Evolutionary conservation across 2,113 vertebrate species (phyloP).

Genomic region (Sturnus vulgaris): DNA sequence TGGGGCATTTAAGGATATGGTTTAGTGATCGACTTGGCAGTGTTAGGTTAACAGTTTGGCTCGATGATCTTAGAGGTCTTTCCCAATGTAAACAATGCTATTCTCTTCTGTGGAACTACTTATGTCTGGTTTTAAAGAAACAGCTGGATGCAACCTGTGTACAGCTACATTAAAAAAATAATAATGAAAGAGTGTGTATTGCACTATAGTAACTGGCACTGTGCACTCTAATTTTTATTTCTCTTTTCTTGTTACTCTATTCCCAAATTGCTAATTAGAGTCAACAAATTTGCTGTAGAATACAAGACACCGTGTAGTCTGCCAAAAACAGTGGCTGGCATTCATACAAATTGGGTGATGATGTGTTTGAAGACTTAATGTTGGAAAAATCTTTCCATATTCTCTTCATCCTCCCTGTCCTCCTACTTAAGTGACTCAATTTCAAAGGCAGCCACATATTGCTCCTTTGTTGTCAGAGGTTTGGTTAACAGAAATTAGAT

Average conservation of each 20-base stretch:
- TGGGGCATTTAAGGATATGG: background rate
- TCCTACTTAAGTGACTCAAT: background rate
- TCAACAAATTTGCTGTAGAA: slow-evolving; percentile 24
- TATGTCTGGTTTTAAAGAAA: background rate
- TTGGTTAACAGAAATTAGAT: background rate
- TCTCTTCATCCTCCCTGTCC: background rate
- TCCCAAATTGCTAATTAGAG: slow-evolving; percentile 41
- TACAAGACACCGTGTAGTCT: background rate
- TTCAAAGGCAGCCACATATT: background rate
- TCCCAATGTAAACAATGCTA: background rate
- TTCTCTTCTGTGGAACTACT: background rate
- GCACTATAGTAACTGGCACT: background rate
- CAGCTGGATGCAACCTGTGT: background rate
- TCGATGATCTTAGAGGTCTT: background rate
- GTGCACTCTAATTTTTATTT: background rate
- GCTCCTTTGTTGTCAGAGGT: background rate
- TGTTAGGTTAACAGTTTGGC: background rate
- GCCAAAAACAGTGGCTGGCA: slow-evolving; percentile 28
- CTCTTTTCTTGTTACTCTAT: slow-evolving; percentile 9
- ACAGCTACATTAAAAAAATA: background rate
- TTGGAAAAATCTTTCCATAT: background rate
- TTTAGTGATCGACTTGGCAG: background rate
- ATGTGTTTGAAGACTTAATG: slow-evolving; percentile 5
- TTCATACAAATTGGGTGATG: background rate
- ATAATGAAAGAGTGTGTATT: background rate